Evolutionary conservation across 2,888 invertebrate genomes (phyloP).

Genomic region (Fragum fragum): DNA sequence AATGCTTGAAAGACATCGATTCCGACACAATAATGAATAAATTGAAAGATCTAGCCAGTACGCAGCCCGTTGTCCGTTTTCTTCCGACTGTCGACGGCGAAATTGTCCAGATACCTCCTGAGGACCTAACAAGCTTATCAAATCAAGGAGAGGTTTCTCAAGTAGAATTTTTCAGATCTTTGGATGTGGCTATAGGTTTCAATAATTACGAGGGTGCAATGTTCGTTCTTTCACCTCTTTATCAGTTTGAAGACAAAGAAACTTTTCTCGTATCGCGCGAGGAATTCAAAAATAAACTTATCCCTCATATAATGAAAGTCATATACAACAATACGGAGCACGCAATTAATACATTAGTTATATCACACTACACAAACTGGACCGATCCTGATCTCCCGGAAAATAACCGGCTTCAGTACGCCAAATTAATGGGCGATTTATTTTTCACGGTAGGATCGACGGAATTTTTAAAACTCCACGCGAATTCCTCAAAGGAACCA

Average conservation of each 20-base stretch:
- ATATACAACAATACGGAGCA: no score
- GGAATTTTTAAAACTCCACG: constrained; percentile 23
- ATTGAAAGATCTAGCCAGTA: background rate
- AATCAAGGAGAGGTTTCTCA: constrained; percentile 3
- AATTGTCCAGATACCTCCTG: constrained; percentile 19
- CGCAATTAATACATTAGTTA: background rate
- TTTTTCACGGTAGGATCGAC: constrained; percentile 28
- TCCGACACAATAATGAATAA: constrained; percentile 1
- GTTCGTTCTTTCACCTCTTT: background rate
- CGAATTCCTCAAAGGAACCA: background rate
- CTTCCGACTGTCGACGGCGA: constrained; percentile 32
- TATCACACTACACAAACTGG: constrained; percentile 45
- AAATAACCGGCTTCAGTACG: constrained; percentile 12
- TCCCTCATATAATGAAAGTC: background rate
- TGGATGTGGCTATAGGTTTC: constrained; percentile 38
- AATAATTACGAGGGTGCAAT: constrained; percentile 33
- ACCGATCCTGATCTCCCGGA: constrained; percentile 14
- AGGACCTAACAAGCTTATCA: background rate
- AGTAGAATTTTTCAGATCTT: constrained; percentile 40
- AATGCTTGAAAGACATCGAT: background rate
- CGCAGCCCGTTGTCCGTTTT: background rate
- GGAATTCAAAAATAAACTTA: background rate
- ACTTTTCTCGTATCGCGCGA: background rate
- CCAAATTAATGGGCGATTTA: constrained; percentile 23
- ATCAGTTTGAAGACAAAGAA: background rate